A percentile compares a stretch with the other conserved stretches of the same genome.
Conservation (phyloP, 2,888 invertebrate genomes). For the Scaptomyza parva region DNA sequence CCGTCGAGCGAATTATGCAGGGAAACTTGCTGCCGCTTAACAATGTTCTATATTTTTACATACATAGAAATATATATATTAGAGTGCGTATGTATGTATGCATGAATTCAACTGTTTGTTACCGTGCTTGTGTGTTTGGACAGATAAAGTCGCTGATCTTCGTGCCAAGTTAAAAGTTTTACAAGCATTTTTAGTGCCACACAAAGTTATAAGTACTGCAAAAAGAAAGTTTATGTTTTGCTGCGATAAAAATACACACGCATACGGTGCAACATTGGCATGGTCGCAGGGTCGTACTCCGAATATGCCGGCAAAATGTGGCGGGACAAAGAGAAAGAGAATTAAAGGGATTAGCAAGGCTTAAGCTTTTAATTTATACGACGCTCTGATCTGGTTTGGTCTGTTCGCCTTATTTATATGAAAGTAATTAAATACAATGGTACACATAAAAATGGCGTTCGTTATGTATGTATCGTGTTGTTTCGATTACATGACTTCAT, state of each 20-base stretch:
- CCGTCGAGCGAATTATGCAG: constrained; percentile 57
- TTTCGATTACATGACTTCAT: constrained; percentile 2
- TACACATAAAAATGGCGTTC: constrained; percentile 21
- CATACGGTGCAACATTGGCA: constrained; percentile 33
- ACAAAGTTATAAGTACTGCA: constrained; percentile 78
- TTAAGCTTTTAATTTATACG: constrained; percentile 81
- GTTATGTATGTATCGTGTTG: background rate
- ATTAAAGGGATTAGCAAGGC: constrained; percentile 81
- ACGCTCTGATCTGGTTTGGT: constrained; percentile 13
- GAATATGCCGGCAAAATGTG: constrained; percentile 39
- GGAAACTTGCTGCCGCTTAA: constrained; percentile 42
- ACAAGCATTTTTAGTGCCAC: constrained; percentile 78
- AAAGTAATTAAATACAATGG: constrained; percentile 30
- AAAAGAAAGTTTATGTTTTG: constrained; percentile 74
- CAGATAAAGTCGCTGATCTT: constrained; percentile 64
- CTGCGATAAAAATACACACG: constrained; percentile 67
- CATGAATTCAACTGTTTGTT: constrained; percentile 17
- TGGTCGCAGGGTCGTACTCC: constrained; percentile 29
- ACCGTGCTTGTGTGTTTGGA: constrained; percentile 36
- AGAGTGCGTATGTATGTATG: constrained; percentile 19
- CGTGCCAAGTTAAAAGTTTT: constrained; percentile 74
- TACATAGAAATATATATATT: constrained; percentile 2
- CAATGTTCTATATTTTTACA: constrained; percentile 6
- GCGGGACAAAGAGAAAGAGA: constrained; percentile 37
- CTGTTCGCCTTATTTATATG: constrained; percentile 3